A percentile compares a stretch with the other conserved stretches of the same genome.
These are phyloP conservation scores for Tuta absoluta DNA, from an alignment of 2,888 invertebrate species.

Conservation along the genomic window DNA sequence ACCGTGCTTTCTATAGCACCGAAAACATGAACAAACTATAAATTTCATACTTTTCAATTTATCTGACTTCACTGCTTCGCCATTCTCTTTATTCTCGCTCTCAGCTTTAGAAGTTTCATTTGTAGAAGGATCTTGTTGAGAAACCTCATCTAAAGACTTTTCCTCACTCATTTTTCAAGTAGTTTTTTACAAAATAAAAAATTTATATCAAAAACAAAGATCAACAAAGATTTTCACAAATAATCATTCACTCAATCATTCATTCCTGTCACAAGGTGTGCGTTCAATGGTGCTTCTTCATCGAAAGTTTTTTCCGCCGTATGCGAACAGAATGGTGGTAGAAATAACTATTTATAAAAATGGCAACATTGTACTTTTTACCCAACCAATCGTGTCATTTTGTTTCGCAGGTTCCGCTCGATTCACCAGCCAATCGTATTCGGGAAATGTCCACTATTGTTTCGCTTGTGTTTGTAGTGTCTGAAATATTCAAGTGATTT, in stretches of 20 bases:
- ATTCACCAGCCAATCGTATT: conserved; percentile 38
- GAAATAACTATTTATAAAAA: background rate
- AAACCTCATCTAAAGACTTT: conserved; percentile 50
- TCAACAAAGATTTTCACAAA: no score
- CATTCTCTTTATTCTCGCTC: conserved; percentile 61
- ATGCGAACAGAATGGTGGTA: background rate
- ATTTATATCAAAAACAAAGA: no score
- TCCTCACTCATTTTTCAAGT: conserved; percentile 60
- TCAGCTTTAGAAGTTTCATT: conserved; percentile 60
- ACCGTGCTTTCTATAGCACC: background rate
- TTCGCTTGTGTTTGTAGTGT: conserved; percentile 31
- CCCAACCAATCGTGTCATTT: conserved; percentile 6
- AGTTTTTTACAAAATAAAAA: background rate
- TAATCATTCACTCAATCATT: no score
- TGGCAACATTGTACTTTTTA: background rate
- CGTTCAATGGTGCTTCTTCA: no score
- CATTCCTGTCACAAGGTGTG: no score
- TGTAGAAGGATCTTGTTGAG: conserved; percentile 49
- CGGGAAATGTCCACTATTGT: conserved; percentile 32
- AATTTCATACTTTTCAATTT: conserved; percentile 67
- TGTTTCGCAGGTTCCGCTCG: background rate
- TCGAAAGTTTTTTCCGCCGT: no score
- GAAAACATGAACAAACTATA: background rate
- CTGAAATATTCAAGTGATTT: background rate
- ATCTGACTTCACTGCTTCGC: conserved; percentile 60